Conservation (phyloP, 2,888 invertebrate species). For the Peribatodes rhomboidaria region DNA sequence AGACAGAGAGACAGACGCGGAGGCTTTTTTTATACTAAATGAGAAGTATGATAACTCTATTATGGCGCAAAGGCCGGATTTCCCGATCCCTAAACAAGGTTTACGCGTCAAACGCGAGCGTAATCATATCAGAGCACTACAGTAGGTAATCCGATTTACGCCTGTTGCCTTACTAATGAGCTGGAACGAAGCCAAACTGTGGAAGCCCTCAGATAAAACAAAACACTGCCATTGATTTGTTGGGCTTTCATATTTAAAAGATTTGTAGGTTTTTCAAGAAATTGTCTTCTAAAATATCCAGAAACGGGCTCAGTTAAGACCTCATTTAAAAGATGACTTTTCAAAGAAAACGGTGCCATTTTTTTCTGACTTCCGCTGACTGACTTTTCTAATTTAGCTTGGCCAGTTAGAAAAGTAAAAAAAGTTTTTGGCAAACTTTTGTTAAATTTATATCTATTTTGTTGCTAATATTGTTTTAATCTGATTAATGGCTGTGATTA, state of each 20-base stretch:
- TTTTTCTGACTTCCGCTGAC: too few relatives aligned
- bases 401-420: too few relatives aligned
- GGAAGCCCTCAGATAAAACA: conserved; percentile 29
- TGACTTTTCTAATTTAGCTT: too few relatives aligned
- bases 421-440: too few relatives aligned
- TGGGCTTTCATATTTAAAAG: not conserved
- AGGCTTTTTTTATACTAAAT: not conserved
- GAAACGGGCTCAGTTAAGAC: too few relatives aligned
- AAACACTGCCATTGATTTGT: conserved; percentile 19
- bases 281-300: too few relatives aligned
- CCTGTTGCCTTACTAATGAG: conserved; percentile 49
- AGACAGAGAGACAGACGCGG: too few relatives aligned
- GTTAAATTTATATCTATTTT: too few relatives aligned
- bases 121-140: conserved; percentile 32
- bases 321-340: too few relatives aligned
- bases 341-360: too few relatives aligned
- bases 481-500: too few relatives aligned
- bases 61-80: not conserved
- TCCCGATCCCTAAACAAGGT: conserved; percentile 5
- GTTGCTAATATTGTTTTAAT: too few relatives aligned
- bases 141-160: conserved; percentile 41
- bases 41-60: not conserved
- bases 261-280: not conserved
- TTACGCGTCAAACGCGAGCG: conserved; percentile 19
- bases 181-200: conserved; percentile 54